Evolutionary conservation across 92 coral and sea anemone genomes (phyloP).

Genomic region (Heteractis magnifica): DNA sequence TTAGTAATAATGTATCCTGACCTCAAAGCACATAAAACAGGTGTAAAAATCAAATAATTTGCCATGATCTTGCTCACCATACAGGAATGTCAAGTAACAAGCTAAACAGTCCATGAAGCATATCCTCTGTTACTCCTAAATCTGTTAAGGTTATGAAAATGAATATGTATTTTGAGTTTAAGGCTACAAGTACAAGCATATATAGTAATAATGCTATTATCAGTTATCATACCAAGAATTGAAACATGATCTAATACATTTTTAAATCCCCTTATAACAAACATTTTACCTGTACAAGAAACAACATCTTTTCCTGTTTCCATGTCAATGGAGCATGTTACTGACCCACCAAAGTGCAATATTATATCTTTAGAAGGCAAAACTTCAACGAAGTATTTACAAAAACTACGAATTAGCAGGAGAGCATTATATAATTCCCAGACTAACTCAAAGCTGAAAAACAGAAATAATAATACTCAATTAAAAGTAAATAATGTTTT

Average conservation of each 20-base stretch:
- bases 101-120: slow-evolving; percentile 63
- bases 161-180: background rate
- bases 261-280: background rate
- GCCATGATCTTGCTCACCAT: background rate
- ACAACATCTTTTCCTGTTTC: slow-evolving; percentile 36
- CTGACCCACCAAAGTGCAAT: slow-evolving; percentile 84
- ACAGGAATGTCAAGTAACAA: slow-evolving; percentile 61
- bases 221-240: no score
- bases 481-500: background rate
- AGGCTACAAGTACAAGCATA: no score
- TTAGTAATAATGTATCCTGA: background rate
- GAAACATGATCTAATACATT: background rate
- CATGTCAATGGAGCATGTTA: slow-evolving; percentile 43
- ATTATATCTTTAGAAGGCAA: slow-evolving; percentile 82
- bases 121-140: slow-evolving; percentile 69
- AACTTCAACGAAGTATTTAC: slow-evolving; percentile 83
- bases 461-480: background rate
- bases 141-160: slow-evolving; percentile 24
- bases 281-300: slow-evolving; percentile 50
- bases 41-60: background rate
- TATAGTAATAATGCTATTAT: no score
- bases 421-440: slow-evolving; percentile 87
- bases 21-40: background rate
- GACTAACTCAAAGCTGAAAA: slow-evolving; percentile 62
- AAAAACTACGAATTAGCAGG: slow-evolving; percentile 87